Percentiles rank a stretch among this genome's conserved stretches.
Evolutionary conservation across 1,140 invertebrate genomes (phyloP).

Genomic region (Thaumatotibia leucotreta): DNA sequence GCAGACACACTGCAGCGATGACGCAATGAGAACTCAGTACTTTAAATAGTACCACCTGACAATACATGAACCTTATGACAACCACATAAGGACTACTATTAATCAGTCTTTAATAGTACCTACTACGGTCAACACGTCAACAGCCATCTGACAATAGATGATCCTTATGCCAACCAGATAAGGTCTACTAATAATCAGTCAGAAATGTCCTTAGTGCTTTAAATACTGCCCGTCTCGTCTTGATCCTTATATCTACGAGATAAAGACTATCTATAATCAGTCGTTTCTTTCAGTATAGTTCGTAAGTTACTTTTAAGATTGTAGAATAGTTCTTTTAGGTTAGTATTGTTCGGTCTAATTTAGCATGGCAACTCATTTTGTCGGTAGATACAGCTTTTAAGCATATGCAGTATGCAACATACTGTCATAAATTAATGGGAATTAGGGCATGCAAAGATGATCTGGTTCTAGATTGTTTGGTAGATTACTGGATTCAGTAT

Average conservation of each 20-base stretch:
- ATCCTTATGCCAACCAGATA: too few relatives aligned
- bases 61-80: neutral
- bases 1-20: constrained; percentile 1
- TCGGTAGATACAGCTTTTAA: neutral
- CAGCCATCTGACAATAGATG: too few relatives aligned
- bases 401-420: neutral
- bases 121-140: too few relatives aligned
- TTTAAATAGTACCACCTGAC: neutral
- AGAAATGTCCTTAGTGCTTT: too few relatives aligned
- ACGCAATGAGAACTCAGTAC: neutral
- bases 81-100: neutral
- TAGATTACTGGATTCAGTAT: neutral
- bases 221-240: too few relatives aligned
- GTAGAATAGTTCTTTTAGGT: neutral
- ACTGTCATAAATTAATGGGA: neutral
- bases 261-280: too few relatives aligned
- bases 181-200: too few relatives aligned
- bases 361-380: too few relatives aligned
- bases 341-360: neutral
- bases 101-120: too few relatives aligned
- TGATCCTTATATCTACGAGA: too few relatives aligned
- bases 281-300: too few relatives aligned
- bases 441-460: neutral
- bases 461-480: neutral
- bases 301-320: too few relatives aligned